Base-by-base conservation (phyloP, 1,140 invertebrate species). In the Anastrepha obliqua region DNA sequence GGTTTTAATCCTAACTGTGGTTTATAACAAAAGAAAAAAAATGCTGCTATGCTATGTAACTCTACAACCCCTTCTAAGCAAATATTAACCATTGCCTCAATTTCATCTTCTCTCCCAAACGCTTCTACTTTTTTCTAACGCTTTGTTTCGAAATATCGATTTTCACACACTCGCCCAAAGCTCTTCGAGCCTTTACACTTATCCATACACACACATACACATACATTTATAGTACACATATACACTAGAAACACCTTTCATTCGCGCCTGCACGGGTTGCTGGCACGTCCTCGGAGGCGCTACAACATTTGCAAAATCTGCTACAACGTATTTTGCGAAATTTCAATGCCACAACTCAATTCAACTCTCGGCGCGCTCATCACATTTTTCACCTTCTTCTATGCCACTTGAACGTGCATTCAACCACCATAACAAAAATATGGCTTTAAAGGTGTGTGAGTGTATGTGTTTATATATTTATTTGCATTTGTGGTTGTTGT, bases 161-260 rank as follows among this genome's bases (percentile, higher is more conserved):
- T 81, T 81, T 81, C 74, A 81, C 74, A 81, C 74, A 81, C 74
- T 81, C 47, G n/a, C 74, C 74, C 44, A 81, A 81, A 44, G n/a
- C 47, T 81, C 47, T 81, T 81, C 74, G 74, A 17, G 47, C 44
- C n/a, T 81, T 81, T n/a, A 55, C 74, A 81, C 74, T 81, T 55
- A 81, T 29, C n/a, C 9, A 15, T 20, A 11, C 44, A 81, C 20
- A 58, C 17, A n/a, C 2, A 51, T 17, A 51, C 20, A 81, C 15
- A n/a, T n/a, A 8, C 15, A 15, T 58, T 8, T 58, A 58, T 58
- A 42, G 39, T 29, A 39, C 3, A 42, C 20, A 67, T 20, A 29
- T 29, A 67, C 42, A n/a, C 42, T 74, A 74, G 44, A 55, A 55
- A 20, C 74, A 55, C 74, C 42, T 81, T 3, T 17, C 47, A 20